These are phyloP conservation scores for Drosophila kambysellisi DNA, from an alignment of 2,888 invertebrate species.

Conservation along the genomic window DNA sequence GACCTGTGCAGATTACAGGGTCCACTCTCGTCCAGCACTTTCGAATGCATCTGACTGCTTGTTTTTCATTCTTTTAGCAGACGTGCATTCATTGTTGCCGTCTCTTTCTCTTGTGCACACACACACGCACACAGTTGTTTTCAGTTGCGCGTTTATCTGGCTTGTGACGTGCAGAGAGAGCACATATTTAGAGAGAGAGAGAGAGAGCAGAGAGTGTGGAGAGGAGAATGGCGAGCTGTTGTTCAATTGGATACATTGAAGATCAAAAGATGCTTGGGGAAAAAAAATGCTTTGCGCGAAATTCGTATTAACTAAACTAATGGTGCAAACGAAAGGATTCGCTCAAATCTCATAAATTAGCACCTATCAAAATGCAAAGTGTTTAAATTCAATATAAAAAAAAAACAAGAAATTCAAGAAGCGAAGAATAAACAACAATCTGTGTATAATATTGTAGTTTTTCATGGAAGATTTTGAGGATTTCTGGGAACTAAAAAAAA, in stretches of 20 bases:
- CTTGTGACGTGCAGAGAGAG: constrained; percentile 7
- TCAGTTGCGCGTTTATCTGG: constrained; percentile 45
- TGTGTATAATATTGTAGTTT: constrained; percentile 41
- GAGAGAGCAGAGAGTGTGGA: neutral
- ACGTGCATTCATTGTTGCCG: constrained; percentile 15
- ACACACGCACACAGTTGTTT: constrained; percentile 8
- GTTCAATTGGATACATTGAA: constrained; percentile 2
- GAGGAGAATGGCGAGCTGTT: constrained; percentile 3
- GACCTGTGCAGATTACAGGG: neutral
- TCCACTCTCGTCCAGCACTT: neutral
- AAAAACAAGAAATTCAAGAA: constrained; percentile 5
- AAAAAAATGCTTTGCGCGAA: constrained; percentile 39
- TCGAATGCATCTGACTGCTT: constrained; percentile 3
- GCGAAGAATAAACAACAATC: constrained; percentile 4
- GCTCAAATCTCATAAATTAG: constrained; percentile 53
- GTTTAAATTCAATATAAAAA: constrained; percentile 24
- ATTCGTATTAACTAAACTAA: constrained; percentile 48
- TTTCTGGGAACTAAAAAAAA: constrained; percentile 45
- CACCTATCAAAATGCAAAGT: constrained; percentile 49
- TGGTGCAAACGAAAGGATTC: constrained; percentile 46
- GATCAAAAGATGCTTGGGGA: neutral
- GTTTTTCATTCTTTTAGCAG: constrained; percentile 22
- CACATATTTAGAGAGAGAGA: neutral
- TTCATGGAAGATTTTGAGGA: constrained; percentile 59
- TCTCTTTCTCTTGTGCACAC: neutral